Evolutionary conservation across 2,888 invertebrate species (phyloP).

Genomic region (Cyrtodaria siliqua): DNA sequence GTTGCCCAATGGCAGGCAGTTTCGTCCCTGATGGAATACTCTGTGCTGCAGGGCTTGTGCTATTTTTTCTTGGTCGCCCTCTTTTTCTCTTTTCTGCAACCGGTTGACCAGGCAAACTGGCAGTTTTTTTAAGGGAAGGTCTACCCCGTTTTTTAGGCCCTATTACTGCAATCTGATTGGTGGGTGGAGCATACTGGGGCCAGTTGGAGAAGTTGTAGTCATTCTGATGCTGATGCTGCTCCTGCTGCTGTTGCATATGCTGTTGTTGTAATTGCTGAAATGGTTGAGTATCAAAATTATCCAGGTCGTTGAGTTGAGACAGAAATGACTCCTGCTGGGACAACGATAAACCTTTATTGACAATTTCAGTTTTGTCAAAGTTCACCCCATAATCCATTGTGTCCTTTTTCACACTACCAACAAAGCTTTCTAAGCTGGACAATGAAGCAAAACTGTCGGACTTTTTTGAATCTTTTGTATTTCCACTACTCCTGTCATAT

Average conservation of each 20-base stretch:
- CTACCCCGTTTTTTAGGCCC: conserved; percentile 25
- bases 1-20: no score
- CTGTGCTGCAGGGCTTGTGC: background rate
- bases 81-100: conserved; percentile 26
- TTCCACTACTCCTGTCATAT: background rate
- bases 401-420: conserved; percentile 60
- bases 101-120: conserved; percentile 25
- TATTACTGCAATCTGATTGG: conserved; percentile 2
- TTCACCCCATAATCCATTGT: conserved; percentile 52
- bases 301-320: conserved; percentile 31
- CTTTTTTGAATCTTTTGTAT: background rate
- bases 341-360: background rate
- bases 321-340: conserved; percentile 22
- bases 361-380: conserved; percentile 38
- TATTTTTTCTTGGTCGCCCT: conserved; percentile 42
- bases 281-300: conserved; percentile 19
- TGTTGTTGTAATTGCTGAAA: conserved; percentile 10
- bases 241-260: conserved; percentile 10
- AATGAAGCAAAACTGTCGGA: conserved; percentile 37
- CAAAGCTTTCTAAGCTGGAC: conserved; percentile 57
- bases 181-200: conserved; percentile 29
- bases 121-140: conserved; percentile 28
- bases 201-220: conserved; percentile 40
- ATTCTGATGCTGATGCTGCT: background rate
- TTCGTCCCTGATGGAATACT: conserved; percentile 1